These are phyloP conservation scores for Macrochelys suwanniensis DNA, from an alignment of 2,797 vertebrate genomes.

Conservation along the genomic window DNA sequence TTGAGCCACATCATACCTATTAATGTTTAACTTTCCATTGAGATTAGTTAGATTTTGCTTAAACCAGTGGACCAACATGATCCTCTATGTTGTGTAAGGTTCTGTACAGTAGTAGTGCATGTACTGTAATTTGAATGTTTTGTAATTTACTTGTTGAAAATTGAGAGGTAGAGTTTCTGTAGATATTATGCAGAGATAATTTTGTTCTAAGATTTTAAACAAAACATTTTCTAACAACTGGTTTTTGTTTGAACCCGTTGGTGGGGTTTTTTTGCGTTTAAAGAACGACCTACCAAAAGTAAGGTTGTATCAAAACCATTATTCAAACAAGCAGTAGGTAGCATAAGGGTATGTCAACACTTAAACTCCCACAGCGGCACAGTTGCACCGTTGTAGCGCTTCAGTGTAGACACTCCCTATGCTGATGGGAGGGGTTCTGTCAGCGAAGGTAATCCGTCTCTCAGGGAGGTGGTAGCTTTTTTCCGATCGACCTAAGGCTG, in stretches of 20 bases:
- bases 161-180: neutral
- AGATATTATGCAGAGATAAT: neutral
- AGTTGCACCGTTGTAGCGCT: neutral
- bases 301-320: neutral
- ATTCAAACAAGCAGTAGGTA: neutral
- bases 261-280: neutral
- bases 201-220: conserved; percentile 16
- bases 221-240: neutral
- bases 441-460: neutral
- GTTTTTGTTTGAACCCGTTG: neutral
- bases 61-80: neutral
- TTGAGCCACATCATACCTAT: neutral
- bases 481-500: neutral
- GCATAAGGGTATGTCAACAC: neutral
- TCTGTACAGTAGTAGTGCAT: neutral
- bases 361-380: neutral
- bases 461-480: neutral
- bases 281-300: neutral
- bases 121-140: neutral
- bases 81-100: neutral
- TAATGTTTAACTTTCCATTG: neutral
- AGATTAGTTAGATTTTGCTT: neutral
- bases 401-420: neutral
- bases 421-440: neutral
- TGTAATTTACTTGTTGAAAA: conserved; percentile 13